Evolutionary conservation across 2,113 vertebrate genomes (phyloP).

Genomic region (Apteryx mantelli): DNA sequence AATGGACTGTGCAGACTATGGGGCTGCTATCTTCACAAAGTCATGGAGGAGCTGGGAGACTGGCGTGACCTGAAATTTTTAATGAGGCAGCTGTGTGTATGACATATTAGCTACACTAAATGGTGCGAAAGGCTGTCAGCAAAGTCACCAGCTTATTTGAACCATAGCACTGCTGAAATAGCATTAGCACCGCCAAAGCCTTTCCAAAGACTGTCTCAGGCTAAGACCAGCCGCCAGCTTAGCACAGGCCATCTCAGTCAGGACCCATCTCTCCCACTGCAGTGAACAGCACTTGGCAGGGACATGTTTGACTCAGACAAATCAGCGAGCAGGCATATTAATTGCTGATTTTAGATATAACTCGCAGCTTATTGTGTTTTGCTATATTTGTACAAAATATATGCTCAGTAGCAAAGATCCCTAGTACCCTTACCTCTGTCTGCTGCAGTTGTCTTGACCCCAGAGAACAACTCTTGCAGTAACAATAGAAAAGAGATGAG

Average conservation of each 20-base stretch:
- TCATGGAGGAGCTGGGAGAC: neutral
- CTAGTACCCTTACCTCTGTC: neutral
- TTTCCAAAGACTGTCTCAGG: neutral
- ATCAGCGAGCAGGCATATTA: neutral
- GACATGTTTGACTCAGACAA: neutral
- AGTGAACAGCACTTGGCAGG: neutral
- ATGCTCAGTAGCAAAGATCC: neutral
- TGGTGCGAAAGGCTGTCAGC: neutral
- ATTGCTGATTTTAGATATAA: neutral
- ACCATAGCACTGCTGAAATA: neutral
- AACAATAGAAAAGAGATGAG: neutral
- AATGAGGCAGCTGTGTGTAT: neutral
- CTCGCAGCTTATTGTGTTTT: neutral
- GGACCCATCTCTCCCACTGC: neutral
- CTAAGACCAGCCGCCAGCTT: neutral
- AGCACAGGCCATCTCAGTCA: neutral
- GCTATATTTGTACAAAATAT: neutral
- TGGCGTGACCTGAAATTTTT: neutral
- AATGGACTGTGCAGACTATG: neutral
- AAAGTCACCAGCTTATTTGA: neutral
- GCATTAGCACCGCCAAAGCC: neutral
- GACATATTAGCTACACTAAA: accelerated
- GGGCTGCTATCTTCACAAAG: neutral
- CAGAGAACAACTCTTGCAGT: neutral
- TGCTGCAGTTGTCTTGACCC: neutral